Evolutionary conservation across 1,140 invertebrate species (phyloP), one percentile per base, ranked within the genome.

Genomic region (Microplitis demolitor): DNA sequence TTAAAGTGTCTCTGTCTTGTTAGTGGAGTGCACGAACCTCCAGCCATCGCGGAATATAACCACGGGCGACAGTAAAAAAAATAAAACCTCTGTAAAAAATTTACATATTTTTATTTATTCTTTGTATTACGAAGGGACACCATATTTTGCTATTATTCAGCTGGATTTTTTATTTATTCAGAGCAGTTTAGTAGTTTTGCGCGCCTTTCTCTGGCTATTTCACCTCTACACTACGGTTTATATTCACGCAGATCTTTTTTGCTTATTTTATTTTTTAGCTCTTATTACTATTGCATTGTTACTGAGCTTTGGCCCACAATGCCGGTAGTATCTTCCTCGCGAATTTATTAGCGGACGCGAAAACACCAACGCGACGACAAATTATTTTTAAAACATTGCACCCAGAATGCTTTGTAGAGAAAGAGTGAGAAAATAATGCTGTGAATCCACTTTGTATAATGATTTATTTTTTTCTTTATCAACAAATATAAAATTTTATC

Each of bases 1-100:
- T 81, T 80, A 81, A 81, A 81, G 79, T 79, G 69, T 61, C 66
- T 71, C 58, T 16, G 34, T 62, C 60, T 62, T 37, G 60, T 62
- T 62, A 34, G 13, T 5, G 60, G 6, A 34, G n/a, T 35, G 34
- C n/a, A 62, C n/a, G n/a, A 62, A 45, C 39, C 39, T 45, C 6
- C 6, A 9, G 39, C 5, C 11, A 45, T 39, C 11, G 39, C 39
- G 39, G 6, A 8, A 45, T 45, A 45, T 45, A 45, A 45, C 39
- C 6, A 45, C 39, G 6, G 14, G 35, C 4, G n/a, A 62, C 33
- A 31, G n/a, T 13, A 35, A 35, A 62, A n/a, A 62, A 35, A 31
- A 24, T 1, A 3, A 16, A 54, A 54, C 6, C 39, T 11, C 4
- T 6, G 39, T 45, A 45, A 45, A 45, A 45, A 3, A 9, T 9